Evolutionary conservation across 53 echinoderm and acorn worm genomes (phyloP), one percentile per base, ranked within the genome.

Genomic region (Arbacia lixula): DNA sequence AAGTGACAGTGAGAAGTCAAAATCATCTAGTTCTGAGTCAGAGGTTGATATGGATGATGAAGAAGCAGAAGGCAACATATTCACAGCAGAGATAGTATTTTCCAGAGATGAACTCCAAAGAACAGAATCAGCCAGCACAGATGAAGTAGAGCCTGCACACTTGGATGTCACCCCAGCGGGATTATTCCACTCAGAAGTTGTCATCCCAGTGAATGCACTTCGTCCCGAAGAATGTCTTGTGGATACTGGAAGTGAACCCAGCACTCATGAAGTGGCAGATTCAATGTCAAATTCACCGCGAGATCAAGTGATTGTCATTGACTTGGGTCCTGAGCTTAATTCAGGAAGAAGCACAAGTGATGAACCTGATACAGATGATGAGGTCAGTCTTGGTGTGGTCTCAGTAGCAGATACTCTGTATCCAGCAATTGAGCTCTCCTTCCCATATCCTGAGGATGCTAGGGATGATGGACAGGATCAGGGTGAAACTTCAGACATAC

Each of bases 381-480:
- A 69, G 32, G 40, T 28, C 11, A 81, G 43, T 60, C 82, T 81
- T n/a, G 82, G 82, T 30, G 82, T 81, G 35, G 82, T 81, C 0
- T 81, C 82, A 42, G 82, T 81, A n/a, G 82, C 82, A 28, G 57
- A 77, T 35, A 77, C 57, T 26, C 31, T 77, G 17, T 81, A 64
- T 29, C 64, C 40, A 46, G 1, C 41, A 25, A 46, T 63, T 63
- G 50, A 81, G 29, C n/a, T 43, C 22, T 1, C 16, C 53, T 55
- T 81, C 39, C 71, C 86, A 53, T 6, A 55, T 29, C 61, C 72
- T 16, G 64, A 63, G 27, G 54, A 40, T 66, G 84, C 63, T 32
- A 60, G 50, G 71, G 28, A 67, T 19, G 66, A 74, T 34, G 52
- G 51, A 74, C 29, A 50, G 33, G 72, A 65, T 53, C 78, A 78